Percentiles rank a stretch among this genome's conserved stretches.
Evolutionary conservation across 2,797 vertebrate genomes (phyloP).

Genomic region (Phataginus tricuspis): DNA sequence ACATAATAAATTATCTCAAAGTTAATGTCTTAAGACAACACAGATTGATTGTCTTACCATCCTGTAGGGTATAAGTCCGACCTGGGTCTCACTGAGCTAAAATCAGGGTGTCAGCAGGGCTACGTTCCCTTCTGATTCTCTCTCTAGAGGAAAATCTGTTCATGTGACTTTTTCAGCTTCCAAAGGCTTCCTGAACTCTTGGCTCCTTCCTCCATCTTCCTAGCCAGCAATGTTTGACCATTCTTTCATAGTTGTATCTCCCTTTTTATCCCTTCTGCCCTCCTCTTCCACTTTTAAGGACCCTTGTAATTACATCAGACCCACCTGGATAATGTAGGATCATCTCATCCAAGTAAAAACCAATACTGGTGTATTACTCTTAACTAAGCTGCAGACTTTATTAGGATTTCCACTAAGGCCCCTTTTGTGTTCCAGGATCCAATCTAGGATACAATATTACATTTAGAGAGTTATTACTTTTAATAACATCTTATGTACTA

Average conservation of each 20-base stretch:
- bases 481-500: not conserved
- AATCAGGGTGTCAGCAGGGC: not conserved
- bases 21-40: not conserved
- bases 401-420: constrained; percentile 4
- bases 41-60: not conserved
- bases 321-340: not conserved
- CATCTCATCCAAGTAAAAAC: not conserved
- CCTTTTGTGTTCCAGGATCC: not conserved
- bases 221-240: not conserved
- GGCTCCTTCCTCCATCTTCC: not conserved
- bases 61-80: not conserved
- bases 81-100: not conserved
- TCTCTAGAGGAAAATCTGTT: not conserved
- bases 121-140: not conserved
- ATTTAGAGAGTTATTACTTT: constrained; percentile 39
- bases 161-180: not conserved
- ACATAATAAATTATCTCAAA: not conserved
- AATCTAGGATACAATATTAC: not conserved
- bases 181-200: not conserved
- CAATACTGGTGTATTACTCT: not conserved
- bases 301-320: not conserved
- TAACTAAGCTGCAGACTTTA: constrained; percentile 1
- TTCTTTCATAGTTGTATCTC: not conserved
- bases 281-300: not conserved
- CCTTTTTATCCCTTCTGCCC: not conserved